Evolutionary conservation across 1,140 invertebrate species (phyloP).

Genomic region (Pararge aegeria): DNA sequence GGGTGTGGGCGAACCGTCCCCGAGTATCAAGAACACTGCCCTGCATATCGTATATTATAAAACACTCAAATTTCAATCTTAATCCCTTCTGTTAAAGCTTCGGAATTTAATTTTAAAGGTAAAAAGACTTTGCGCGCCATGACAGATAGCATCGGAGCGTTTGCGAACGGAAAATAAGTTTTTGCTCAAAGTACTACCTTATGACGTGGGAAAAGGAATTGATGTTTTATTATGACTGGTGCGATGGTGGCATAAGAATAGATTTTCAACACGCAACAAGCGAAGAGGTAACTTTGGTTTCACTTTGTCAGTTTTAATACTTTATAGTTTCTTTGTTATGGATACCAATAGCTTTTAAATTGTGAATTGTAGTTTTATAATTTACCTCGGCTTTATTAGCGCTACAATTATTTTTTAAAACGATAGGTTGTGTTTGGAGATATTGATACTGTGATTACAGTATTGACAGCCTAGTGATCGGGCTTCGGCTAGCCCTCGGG

Average conservation of each 20-base stretch:
- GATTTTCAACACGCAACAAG: constrained; percentile 69
- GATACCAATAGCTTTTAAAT: not conserved
- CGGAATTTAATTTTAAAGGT: constrained; percentile 7
- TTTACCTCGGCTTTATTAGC: not conserved
- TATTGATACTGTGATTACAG: too few species aligned
- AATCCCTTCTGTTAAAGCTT: constrained; percentile 13
- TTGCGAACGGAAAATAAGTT: constrained; percentile 51
- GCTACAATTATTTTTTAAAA: too few species aligned
- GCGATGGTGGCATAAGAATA: constrained; percentile 37
- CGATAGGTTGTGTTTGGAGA: too few species aligned
- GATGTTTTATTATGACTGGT: constrained; percentile 21
- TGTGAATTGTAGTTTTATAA: not conserved
- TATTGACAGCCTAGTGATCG: too few species aligned
- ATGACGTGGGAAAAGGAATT: constrained; percentile 45
- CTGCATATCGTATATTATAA: not conserved
- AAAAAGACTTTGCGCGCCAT: constrained; percentile 26
- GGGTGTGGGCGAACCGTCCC: constrained; percentile 46
- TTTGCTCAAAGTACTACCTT: constrained; percentile 45
- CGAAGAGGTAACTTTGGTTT: constrained; percentile 63
- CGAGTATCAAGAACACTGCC: constrained; percentile 20
- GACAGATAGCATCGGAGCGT: constrained; percentile 53
- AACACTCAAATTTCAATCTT: constrained; percentile 24
- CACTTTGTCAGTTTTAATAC: constrained; percentile 67
- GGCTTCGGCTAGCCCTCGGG: too few species aligned
- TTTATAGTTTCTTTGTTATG: constrained; percentile 29